Percentiles rank a stretch among this genome's conserved stretches.
Conservation (phyloP, 2,888 invertebrate species). For the Pteria penguin region DNA sequence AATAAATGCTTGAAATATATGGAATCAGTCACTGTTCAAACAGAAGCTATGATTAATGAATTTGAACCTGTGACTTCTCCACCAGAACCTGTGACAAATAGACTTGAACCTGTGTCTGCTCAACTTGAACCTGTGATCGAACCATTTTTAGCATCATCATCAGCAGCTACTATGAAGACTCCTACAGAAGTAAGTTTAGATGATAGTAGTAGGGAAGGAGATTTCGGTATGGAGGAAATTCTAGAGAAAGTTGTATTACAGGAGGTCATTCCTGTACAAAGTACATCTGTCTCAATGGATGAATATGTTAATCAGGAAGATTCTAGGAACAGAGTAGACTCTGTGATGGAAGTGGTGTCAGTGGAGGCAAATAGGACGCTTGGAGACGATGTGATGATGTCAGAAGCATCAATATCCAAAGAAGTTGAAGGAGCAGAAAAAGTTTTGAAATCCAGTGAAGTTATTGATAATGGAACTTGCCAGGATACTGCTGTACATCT, state of each 20-base stretch:
- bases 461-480: not conserved
- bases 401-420: not conserved
- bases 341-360: no score
- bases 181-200: not conserved
- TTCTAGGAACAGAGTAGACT: no score
- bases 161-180: not conserved
- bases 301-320: no score
- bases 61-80: not conserved
- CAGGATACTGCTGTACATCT: no score
- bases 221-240: not conserved
- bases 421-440: not conserved
- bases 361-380: no score
- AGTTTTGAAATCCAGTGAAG: not conserved
- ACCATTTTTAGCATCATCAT: not conserved
- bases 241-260: not conserved
- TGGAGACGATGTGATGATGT: not conserved
- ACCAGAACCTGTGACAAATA: not conserved
- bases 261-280: not conserved
- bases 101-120: not conserved
- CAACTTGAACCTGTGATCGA: not conserved
- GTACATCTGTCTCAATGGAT: not conserved
- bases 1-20: not conserved
- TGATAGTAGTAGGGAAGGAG: not conserved
- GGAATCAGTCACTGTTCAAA: not conserved
- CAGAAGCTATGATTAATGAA: not conserved